Base-by-base conservation (phyloP, 2,113 vertebrate species). In the Hyla sarda region DNA sequence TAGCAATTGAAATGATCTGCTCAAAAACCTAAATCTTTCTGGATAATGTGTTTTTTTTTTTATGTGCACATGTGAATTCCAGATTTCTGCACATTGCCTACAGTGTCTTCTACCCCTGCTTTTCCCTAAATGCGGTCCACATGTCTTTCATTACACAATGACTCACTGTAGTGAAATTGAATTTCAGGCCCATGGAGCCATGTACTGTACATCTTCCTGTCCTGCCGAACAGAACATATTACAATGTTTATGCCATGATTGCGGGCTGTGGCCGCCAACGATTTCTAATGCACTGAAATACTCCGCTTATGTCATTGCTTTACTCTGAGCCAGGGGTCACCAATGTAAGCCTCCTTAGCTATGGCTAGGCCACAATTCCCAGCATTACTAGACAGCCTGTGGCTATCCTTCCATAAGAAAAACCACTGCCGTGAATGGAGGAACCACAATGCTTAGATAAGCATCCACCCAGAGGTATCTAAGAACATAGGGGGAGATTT, bases 71-170 rank as follows among this genome's bases (percentile, higher is more conserved):
- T 10, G 5, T 28, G 41, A 45, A 13, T 74, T 47, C 32, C 41
- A 14, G 21, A 50, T 25, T n/a, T 48, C 23, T 41, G 52, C 21
- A 79, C 19, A 37, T 60, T 82, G 60, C 41, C 30, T 67, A 50
- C 58, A 37, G 45, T 82, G 37, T 67, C 32, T 62, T 30, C 17
- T 52, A 6, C 28, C 2, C 28, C n/a, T 48, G 41, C 2, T 48
- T 34, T 52, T 34, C 21, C 23, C 28, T 5, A 11, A 78, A 78
- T 45, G 37, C 32, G 28, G 34, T 56, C 78, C 84, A 85, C 84
- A 85, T 85, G 84, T 41, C 30, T 85, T 54, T 47, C n/a, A 71
- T 85, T 85, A 84, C 16, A 23, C 16, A 45, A n/a, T 69, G 75
- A 56, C 62, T 78, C 60, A 41, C 47, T 19, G 30, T 4, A 79